phyloP scores from a whole-genome alignment of 2,888 invertebrate genomes.

The Trichogramma dendrolimi region DNA sequence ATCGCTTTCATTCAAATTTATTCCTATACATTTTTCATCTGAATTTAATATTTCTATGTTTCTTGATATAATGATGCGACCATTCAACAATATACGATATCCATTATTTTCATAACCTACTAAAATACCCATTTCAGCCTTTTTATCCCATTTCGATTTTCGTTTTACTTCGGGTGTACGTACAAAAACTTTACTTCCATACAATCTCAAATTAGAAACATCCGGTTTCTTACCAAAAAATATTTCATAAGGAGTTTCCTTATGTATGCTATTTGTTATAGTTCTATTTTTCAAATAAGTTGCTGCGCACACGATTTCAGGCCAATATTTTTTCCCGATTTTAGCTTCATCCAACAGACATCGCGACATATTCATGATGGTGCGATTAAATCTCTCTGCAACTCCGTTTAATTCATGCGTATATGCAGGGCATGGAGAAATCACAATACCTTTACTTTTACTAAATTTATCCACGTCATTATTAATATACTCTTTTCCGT shows the following conservation, averaged over 20 bases:
- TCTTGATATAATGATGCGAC: slow-evolving; percentile 23
- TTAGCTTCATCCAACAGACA: slow-evolving; percentile 22
- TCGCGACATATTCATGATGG: slow-evolving; percentile 20
- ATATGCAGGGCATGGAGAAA: slow-evolving; percentile 15
- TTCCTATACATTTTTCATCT: slow-evolving; percentile 18
- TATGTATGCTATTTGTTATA: slow-evolving; percentile 17
- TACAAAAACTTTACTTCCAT: slow-evolving; percentile 25
- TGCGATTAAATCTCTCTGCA: slow-evolving; percentile 15
- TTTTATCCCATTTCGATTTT: slow-evolving; percentile 22
- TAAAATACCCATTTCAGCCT: slow-evolving; percentile 22
- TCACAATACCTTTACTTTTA: slow-evolving; percentile 21
- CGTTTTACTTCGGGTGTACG: slow-evolving; percentile 17
- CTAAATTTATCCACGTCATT: slow-evolving; percentile 24
- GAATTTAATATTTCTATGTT: slow-evolving; percentile 24
- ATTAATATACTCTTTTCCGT: slow-evolving; percentile 28
- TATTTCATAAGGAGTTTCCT: slow-evolving; percentile 22
- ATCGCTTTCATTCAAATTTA: neutral
- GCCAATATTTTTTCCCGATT: slow-evolving; percentile 13
- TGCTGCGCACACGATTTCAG: slow-evolving; percentile 11
- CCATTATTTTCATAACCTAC: slow-evolving; percentile 24
- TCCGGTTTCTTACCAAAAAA: slow-evolving; percentile 24
- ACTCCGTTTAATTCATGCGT: slow-evolving; percentile 22
- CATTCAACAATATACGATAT: slow-evolving; percentile 21
- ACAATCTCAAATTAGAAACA: slow-evolving; percentile 19
- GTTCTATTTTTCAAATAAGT: slow-evolving; percentile 19